Evolutionary conservation across 2,113 vertebrate species (phyloP).

Genomic region (Nematolebias whitei): DNA sequence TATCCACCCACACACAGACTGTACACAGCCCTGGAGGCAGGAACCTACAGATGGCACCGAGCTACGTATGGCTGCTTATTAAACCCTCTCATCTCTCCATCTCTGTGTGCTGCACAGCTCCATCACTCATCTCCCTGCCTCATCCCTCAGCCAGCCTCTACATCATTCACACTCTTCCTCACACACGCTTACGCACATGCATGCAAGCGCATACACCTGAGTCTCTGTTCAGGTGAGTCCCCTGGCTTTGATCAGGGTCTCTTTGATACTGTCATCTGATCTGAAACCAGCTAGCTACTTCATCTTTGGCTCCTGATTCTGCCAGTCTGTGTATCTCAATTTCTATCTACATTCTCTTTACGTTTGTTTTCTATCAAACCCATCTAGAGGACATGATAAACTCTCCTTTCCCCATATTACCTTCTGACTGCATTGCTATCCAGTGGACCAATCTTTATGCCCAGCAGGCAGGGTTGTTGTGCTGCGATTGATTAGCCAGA

Average conservation of each 20-base stretch:
- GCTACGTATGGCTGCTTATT: slow-evolving; percentile 79
- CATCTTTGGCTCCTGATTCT: slow-evolving; percentile 40
- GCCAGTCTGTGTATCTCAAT: slow-evolving; percentile 37
- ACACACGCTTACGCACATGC: slow-evolving; percentile 1
- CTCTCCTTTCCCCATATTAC: slow-evolving; percentile 3
- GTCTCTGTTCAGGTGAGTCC: slow-evolving; percentile 68
- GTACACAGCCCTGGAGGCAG: slow-evolving; percentile 74
- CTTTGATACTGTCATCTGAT: slow-evolving; percentile 70
- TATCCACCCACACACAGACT: slow-evolving; percentile 75
- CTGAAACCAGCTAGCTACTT: slow-evolving; percentile 45
- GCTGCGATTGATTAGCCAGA: slow-evolving; percentile 17
- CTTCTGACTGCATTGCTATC: slow-evolving; percentile 1
- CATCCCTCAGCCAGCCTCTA: slow-evolving; percentile 50
- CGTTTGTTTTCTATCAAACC: slow-evolving; percentile 5
- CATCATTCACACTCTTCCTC: slow-evolving; percentile 57
- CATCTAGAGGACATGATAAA: slow-evolving; percentile 9
- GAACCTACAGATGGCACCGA: slow-evolving; percentile 78
- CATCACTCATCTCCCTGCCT: slow-evolving; percentile 69
- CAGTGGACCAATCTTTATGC: slow-evolving; percentile 10
- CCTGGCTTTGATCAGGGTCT: slow-evolving; percentile 66
- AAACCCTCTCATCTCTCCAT: slow-evolving; percentile 72
- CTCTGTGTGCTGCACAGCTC: slow-evolving; percentile 62
- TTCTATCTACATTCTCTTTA: slow-evolving; percentile 33
- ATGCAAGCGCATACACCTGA: slow-evolving; percentile 4
- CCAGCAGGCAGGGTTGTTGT: not conserved